phyloP scores from a whole-genome alignment of 2,888 invertebrate species.

The Cepaea hortensis region DNA sequence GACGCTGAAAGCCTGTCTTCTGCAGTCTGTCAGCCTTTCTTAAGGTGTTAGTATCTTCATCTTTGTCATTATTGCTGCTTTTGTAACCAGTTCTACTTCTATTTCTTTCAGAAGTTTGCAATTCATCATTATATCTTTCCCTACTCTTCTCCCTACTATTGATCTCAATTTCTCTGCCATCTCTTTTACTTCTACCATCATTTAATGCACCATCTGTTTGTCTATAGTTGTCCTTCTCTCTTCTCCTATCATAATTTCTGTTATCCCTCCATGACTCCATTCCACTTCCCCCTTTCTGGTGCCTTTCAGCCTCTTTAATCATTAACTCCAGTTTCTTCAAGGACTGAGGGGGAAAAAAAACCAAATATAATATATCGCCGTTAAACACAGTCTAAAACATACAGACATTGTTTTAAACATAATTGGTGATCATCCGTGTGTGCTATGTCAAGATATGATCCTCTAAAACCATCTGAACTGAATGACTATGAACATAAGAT shows the following conservation, averaged over 20 bases:
- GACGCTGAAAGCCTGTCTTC: neutral
- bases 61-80: neutral
- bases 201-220: slow-evolving; percentile 30
- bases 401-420: neutral
- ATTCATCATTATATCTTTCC: neutral
- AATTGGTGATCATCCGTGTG: too few species aligned
- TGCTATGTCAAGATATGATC: too few species aligned
- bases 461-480: too few species aligned
- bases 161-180: slow-evolving; percentile 42
- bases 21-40: neutral
- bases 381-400: neutral
- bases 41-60: neutral
- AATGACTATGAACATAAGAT: too few species aligned
- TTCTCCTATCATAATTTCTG: slow-evolving; percentile 46
- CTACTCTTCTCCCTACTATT: slow-evolving; percentile 23
- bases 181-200: slow-evolving; percentile 33
- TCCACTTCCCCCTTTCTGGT: slow-evolving; percentile 29
- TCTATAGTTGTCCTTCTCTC: slow-evolving; percentile 29
- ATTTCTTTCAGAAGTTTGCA: neutral
- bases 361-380: neutral
- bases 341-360: slow-evolving; percentile 77
- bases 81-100: neutral
- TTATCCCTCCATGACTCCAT: slow-evolving; percentile 27
- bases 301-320: slow-evolving; percentile 78
- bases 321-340: slow-evolving; percentile 78